These are phyloP conservation scores for Actias luna DNA, from an alignment of 2,888 invertebrate species.

Conservation along the genomic window DNA sequence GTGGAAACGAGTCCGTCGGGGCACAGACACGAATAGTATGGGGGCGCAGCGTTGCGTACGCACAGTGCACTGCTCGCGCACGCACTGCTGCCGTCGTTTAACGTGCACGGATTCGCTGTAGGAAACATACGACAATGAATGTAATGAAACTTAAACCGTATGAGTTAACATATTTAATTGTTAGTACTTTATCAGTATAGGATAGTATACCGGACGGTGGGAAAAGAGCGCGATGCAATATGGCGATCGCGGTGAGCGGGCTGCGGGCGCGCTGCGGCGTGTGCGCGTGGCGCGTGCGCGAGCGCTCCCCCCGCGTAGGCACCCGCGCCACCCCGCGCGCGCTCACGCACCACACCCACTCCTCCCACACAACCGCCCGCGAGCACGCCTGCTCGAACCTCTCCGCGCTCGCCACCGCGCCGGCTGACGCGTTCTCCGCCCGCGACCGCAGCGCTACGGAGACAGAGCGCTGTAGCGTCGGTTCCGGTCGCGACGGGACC, in stretches of 20 bases:
- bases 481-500: not conserved
- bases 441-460: constrained; percentile 17
- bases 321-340: constrained; percentile 54
- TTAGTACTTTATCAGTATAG: no score
- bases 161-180: no score
- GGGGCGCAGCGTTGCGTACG: constrained; percentile 70
- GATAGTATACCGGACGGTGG: constrained; percentile 31
- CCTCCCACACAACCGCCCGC: constrained; percentile 61
- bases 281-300: constrained; percentile 21
- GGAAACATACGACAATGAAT: not conserved
- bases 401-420: constrained; percentile 21
- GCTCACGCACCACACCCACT: constrained; percentile 62
- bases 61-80: constrained; percentile 85
- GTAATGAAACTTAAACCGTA: no score
- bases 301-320: constrained; percentile 29
- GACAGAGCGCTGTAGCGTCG: not conserved
- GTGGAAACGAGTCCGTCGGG: constrained; percentile 74
- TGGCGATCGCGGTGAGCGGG: constrained; percentile 42
- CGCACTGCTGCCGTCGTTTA: constrained; percentile 37
- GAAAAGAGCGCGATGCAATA: constrained; percentile 47
- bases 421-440: constrained; percentile 20
- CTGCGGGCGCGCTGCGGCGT: constrained; percentile 30
- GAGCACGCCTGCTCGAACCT: constrained; percentile 39
- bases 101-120: constrained; percentile 82
- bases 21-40: constrained; percentile 75